Evolutionary conservation across 2,888 invertebrate species (phyloP).

Genomic region (Escarpia spicata): DNA sequence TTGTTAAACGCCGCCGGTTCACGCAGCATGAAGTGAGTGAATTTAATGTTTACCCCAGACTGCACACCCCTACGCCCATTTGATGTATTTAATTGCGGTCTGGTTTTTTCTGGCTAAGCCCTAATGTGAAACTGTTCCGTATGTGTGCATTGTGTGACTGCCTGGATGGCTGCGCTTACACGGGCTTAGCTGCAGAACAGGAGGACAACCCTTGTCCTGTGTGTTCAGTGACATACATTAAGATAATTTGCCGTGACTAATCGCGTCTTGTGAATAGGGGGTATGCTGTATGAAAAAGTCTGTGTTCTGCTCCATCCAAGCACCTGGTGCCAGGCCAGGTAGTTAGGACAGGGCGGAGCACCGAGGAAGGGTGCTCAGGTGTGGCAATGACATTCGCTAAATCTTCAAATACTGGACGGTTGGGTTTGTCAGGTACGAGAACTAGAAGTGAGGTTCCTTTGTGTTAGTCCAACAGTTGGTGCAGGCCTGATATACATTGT

Average conservation of each 20-base stretch:
- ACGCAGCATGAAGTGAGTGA: neutral
- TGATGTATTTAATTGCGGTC: neutral
- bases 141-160: neutral
- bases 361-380: neutral
- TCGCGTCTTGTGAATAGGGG: neutral
- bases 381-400: neutral
- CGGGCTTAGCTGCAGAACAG: neutral
- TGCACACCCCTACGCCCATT: neutral
- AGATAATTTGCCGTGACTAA: conserved; percentile 16
- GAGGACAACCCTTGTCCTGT: neutral
- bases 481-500: neutral
- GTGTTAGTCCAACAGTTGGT: neutral
- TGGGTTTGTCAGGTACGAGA: neutral
- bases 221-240: neutral
- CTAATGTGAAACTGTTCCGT: neutral
- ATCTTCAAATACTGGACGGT: neutral
- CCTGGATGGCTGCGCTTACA: neutral
- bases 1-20: neutral
- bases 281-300: neutral
- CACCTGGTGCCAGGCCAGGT: neutral
- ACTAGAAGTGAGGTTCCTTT: neutral
- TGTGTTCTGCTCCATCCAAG: neutral
- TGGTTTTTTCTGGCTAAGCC: neutral
- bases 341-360: neutral
- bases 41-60: neutral